phyloP scores from a whole-genome alignment of 92 coral and sea anemone genomes.

The Epizoanthus rinbou region DNA sequence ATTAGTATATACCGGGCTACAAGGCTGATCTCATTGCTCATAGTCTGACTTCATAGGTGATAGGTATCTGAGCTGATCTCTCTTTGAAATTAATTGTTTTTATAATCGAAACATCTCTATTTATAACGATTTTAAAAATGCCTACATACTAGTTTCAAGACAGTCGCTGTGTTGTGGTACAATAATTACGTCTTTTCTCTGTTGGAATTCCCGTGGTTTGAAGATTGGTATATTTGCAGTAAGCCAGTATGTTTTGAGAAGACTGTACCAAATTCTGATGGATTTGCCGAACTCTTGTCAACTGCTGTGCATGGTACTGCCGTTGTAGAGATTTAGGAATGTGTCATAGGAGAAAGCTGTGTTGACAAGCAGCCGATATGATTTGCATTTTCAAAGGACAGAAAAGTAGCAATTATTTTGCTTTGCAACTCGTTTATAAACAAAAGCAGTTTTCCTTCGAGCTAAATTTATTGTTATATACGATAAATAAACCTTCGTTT shows the following conservation, averaged over 20 bases:
- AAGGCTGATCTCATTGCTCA: too few species aligned
- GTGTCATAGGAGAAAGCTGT: not conserved
- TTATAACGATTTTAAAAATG: not conserved
- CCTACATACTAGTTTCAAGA: not conserved
- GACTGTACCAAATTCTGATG: not conserved
- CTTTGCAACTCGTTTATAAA: not conserved
- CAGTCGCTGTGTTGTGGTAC: not conserved
- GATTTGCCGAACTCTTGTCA: not conserved
- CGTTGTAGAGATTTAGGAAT: constrained; percentile 45
- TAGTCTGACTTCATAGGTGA: too few species aligned
- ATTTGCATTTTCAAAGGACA: constrained; percentile 1
- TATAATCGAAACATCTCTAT: not conserved
- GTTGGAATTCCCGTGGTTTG: not conserved
- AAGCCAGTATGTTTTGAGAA: not conserved
- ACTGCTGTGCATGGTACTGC: not conserved
- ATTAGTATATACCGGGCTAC: too few species aligned
- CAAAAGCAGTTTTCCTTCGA: too few species aligned
- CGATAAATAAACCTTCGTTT: not conserved
- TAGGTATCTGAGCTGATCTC: not conserved
- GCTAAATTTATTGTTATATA: too few species aligned
- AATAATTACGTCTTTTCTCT: not conserved
- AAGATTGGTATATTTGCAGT: not conserved
- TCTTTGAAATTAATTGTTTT: not conserved
- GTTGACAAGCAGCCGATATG: constrained; percentile 3
- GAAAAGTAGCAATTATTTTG: not conserved